Conservation (phyloP, 2,888 invertebrate genomes). For the Tenthredo livida region DNA sequence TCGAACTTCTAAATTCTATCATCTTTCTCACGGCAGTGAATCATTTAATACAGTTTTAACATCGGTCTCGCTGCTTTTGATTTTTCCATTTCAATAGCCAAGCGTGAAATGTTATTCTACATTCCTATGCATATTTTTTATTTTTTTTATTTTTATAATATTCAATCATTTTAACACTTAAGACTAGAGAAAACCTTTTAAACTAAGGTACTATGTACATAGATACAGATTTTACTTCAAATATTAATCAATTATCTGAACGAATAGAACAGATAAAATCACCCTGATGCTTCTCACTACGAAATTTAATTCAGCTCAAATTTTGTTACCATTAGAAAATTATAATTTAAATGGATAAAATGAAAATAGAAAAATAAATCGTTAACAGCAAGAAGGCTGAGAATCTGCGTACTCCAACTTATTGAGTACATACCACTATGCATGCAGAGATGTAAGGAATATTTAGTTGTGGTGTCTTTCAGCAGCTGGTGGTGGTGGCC, state of each 20-base stretch:
- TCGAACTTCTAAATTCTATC: constrained; percentile 57
- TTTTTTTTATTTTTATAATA: not conserved
- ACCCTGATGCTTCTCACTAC: not conserved
- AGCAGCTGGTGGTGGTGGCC: constrained; percentile 73
- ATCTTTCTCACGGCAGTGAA: constrained; percentile 60
- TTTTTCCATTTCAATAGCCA: constrained; percentile 75
- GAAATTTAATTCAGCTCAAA: not conserved
- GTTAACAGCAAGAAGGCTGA: constrained; percentile 10
- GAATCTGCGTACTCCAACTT: constrained; percentile 26
- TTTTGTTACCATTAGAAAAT: too few relatives aligned
- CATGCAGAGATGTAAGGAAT: constrained; percentile 48
- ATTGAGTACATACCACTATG: constrained; percentile 28
- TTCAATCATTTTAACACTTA: not conserved
- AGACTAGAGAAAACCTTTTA: not conserved
- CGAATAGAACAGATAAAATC: not conserved
- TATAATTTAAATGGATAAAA: too few relatives aligned
- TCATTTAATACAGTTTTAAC: constrained; percentile 51
- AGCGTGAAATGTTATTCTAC: constrained; percentile 69
- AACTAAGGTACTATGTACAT: not conserved
- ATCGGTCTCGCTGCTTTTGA: constrained; percentile 45
- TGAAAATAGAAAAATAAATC: not conserved
- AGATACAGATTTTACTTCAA: not conserved
- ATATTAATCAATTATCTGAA: not conserved
- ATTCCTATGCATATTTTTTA: not conserved
- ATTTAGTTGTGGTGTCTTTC: constrained; percentile 67